Percentiles rank a stretch among this genome's conserved stretches.
Evolutionary conservation across 2,797 vertebrate genomes (phyloP).

Genomic region (Eulemur coronatus): DNA sequence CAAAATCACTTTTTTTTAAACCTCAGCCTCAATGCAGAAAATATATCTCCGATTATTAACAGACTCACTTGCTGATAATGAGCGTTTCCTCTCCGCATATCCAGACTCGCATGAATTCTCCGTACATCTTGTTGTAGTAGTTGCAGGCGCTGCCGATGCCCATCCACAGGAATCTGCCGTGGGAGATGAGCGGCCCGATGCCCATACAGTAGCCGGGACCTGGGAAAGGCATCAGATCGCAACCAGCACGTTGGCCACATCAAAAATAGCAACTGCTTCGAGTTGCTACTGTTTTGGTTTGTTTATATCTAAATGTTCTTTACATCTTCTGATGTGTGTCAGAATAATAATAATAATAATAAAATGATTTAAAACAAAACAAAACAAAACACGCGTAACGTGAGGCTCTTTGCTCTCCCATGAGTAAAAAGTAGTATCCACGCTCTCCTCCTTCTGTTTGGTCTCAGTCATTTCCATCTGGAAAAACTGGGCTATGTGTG

Average conservation of each 20-base stretch:
- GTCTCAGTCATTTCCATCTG: not conserved
- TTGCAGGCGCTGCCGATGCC: slow-evolving; percentile 95
- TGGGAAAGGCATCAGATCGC: slow-evolving; percentile 72
- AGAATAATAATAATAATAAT: no score
- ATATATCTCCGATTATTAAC: slow-evolving; percentile 14
- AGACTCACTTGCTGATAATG: slow-evolving; percentile 93
- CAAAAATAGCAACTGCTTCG: not conserved
- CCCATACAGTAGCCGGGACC: slow-evolving; percentile 94
- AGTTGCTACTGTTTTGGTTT: not conserved
- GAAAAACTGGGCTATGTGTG: not conserved
- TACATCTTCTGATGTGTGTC: accelerated
- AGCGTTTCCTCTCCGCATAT: slow-evolving; percentile 95
- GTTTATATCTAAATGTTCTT: not conserved
- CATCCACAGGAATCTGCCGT: slow-evolving; percentile 94
- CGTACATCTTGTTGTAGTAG: slow-evolving; percentile 95
- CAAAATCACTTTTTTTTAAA: not conserved
- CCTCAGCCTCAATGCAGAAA: not conserved
- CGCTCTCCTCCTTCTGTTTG: not conserved
- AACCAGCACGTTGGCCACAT: not conserved
- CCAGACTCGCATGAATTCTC: slow-evolving; percentile 95
- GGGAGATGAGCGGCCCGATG: slow-evolving; percentile 92
- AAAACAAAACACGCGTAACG: not conserved
- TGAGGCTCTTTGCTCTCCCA: accelerated
- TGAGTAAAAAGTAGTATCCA: accelerated
- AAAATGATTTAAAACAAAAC: not conserved